phyloP scores from a whole-genome alignment of 2,113 vertebrate genomes.

The Vulpes ferrilata region DNA sequence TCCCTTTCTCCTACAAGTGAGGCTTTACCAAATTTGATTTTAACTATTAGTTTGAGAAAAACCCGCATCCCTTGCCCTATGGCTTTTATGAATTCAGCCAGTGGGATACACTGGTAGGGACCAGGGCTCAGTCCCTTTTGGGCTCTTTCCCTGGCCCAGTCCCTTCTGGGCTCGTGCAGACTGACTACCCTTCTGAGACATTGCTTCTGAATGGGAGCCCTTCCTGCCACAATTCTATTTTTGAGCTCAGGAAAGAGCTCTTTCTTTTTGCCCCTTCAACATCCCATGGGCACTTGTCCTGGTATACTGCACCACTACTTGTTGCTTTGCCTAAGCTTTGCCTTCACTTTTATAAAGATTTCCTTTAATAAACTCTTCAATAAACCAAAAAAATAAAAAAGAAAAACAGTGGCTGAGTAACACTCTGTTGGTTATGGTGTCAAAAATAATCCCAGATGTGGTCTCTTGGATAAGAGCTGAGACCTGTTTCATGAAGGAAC shows the following conservation, averaged over 20 bases:
- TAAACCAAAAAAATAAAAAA: not conserved
- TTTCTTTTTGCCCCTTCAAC: not conserved
- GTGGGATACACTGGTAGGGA: not conserved
- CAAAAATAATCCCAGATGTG: constrained; percentile 90
- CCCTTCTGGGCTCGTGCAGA: not conserved
- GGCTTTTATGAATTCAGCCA: not conserved
- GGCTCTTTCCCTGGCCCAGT: not conserved
- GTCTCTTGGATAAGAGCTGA: constrained; percentile 88
- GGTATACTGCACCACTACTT: not conserved
- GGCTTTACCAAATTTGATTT: constrained; percentile 92
- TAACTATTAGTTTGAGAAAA: constrained; percentile 86
- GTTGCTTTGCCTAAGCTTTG: not conserved
- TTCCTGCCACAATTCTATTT: not conserved
- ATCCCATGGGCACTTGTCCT: not conserved
- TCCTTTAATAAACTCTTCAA: not conserved
- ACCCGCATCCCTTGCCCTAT: not conserved
- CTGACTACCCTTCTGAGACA: not conserved
- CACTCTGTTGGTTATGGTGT: constrained; percentile 89
- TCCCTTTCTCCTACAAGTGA: constrained; percentile 92
- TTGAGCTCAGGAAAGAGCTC: not conserved
- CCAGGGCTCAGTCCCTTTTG: not conserved
- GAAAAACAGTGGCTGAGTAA: constrained; percentile 87
- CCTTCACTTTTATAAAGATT: not conserved
- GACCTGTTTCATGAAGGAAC: constrained; percentile 81
- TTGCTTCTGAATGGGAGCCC: not conserved